Percentiles rank a stretch among this genome's conserved stretches.
Conservation (phyloP, 2,113 vertebrate species). For the rabbit (Oryctolagus cuniculus) region DNA sequence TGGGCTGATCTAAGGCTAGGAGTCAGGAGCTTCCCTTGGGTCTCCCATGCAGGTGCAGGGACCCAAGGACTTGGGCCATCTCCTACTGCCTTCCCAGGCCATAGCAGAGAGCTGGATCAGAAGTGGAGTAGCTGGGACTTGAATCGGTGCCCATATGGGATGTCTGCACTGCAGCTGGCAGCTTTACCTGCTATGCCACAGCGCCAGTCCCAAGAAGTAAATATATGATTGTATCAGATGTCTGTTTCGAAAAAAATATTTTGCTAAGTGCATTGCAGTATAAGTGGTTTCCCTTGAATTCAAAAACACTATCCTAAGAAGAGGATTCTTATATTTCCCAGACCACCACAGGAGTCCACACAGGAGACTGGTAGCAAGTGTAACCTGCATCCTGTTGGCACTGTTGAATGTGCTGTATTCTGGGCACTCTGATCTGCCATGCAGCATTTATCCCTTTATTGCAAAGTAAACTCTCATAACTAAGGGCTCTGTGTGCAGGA, state of each 20-base stretch:
- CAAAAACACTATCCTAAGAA: not conserved
- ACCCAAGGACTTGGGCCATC: too few species aligned
- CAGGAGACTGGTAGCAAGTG: not conserved
- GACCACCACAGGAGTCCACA: not conserved
- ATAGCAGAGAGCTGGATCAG: too few species aligned
- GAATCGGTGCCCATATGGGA: too few species aligned
- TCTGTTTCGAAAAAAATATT: constrained; percentile 1
- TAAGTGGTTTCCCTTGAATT: constrained; percentile 14
- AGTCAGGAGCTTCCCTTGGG: too few species aligned
- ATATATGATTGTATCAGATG: not conserved
- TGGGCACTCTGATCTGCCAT: not conserved
- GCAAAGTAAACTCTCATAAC: not conserved
- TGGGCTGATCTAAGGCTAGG: too few species aligned
- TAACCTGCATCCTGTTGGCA: not conserved
- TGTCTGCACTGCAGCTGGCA: too few species aligned
- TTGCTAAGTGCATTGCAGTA: not conserved
- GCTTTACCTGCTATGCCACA: too few species aligned
- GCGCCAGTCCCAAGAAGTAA: too few species aligned
- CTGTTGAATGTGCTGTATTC: not conserved
- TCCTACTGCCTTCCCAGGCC: too few species aligned
- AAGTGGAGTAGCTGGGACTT: too few species aligned
- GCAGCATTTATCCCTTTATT: not conserved
- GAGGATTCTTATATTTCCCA: not conserved
- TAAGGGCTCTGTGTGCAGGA: not conserved
- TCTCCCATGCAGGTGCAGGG: too few species aligned